A percentile compares a stretch with the other conserved stretches of the same genome.
phyloP scores from a whole-genome alignment of 37 sponge, comb jelly and placozoan species.

The Spongilla lacustris region DNA sequence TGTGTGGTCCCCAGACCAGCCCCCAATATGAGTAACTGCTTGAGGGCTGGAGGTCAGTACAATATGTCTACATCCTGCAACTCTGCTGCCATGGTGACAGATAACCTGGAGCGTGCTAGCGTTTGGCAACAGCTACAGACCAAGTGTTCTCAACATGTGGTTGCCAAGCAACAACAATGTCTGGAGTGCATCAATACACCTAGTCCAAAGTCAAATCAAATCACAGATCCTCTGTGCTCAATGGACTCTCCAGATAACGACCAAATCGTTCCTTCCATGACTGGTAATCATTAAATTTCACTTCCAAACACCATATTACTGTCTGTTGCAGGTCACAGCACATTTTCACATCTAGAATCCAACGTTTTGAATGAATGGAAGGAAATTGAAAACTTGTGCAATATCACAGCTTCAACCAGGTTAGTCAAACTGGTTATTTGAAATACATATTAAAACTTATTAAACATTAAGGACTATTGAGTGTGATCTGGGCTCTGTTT shows the following conservation, averaged over 20 bases:
- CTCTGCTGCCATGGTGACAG: neutral
- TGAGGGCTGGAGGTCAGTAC: no score
- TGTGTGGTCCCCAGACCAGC: no score
- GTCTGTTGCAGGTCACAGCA: neutral
- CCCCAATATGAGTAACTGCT: no score
- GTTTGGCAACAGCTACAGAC: no score
- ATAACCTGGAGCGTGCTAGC: neutral
- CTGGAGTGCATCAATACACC: neutral
- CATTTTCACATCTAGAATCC: slow-evolving; percentile 1
- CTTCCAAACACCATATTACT: neutral
- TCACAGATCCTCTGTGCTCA: neutral
- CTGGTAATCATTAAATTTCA: neutral
- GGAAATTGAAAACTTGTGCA: neutral
- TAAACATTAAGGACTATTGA: neutral
- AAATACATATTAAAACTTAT: no score
- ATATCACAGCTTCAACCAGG: neutral
- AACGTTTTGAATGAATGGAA: neutral
- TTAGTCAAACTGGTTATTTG: neutral
- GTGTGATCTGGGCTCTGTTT: neutral
- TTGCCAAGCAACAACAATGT: neutral
- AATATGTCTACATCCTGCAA: neutral
- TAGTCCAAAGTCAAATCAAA: neutral
- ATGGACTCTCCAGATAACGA: neutral
- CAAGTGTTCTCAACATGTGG: neutral
- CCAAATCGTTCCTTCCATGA: neutral